These are phyloP conservation scores for Drosophila kuntzei DNA, from an alignment of 2,888 invertebrate species.

Conservation along the genomic window DNA sequence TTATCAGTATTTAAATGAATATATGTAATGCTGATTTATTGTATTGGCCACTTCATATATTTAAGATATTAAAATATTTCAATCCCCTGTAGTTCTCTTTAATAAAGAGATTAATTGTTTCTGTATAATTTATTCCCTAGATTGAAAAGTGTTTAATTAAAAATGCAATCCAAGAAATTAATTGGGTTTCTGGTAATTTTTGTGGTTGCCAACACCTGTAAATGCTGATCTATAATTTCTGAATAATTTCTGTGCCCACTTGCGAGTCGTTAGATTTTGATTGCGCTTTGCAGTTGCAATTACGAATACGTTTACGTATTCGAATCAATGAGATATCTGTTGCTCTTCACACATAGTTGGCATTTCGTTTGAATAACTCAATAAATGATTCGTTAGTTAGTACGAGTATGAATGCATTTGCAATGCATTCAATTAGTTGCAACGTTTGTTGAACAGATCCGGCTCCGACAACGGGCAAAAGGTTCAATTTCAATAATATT, in stretches of 20 bases:
- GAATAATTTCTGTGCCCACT: constrained; percentile 14
- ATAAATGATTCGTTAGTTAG: constrained; percentile 67
- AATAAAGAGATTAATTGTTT: neutral
- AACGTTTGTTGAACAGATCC: constrained; percentile 62
- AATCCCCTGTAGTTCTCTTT: neutral
- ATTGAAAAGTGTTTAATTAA: constrained; percentile 6
- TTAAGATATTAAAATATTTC: neutral
- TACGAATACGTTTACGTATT: constrained; percentile 29
- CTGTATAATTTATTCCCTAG: neutral
- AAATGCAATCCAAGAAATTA: constrained; percentile 4
- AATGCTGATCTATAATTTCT: constrained; percentile 27
- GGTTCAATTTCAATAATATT: constrained; percentile 63
- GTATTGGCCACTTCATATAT: neutral
- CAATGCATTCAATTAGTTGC: constrained; percentile 68
- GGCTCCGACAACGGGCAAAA: constrained; percentile 57
- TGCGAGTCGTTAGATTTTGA: constrained; percentile 20
- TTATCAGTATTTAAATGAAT: too few species aligned
- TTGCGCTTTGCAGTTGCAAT: constrained; percentile 46
- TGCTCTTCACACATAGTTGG: constrained; percentile 68
- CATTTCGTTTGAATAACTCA: constrained; percentile 76
- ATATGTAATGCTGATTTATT: neutral
- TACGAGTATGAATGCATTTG: constrained; percentile 45
- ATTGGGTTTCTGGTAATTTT: constrained; percentile 18
- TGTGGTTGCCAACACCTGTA: constrained; percentile 9
- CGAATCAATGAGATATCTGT: constrained; percentile 38